Base-by-base conservation (phyloP, 2,797 vertebrate species). In the Sebastes vulpes region DNA sequence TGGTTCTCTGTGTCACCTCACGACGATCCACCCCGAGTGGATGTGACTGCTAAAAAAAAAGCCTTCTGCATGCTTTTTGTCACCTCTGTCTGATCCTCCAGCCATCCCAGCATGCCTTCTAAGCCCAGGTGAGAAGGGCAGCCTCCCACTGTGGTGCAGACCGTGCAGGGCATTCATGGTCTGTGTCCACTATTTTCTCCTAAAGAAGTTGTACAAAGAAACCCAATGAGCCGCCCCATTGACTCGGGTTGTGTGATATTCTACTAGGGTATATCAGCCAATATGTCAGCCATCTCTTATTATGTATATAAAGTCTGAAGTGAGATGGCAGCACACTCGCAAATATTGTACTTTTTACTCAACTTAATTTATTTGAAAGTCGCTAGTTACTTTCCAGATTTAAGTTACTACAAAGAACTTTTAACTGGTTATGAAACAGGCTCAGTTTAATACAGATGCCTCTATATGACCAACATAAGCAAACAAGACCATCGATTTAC, bases 21-120 rank as follows among this genome's bases (percentile, higher is more conserved):
- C 65, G 10, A 68, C 58, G 10, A 2, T 75, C 87, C 54, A 77
- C 72, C 32, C 21, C 16, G 26, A 87, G 79, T 67, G 26, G 79
- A 89, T 79, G 77, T 81, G 90, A 89, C 87, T 79, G 64, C 77
- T 52, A 48, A 71, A 38, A 9, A 68, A 88, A 83, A 63, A 75
- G 29, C 23, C 70, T 20, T 48, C 31, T 71, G 72, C 58, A 7
- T 75, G 74, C 69, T 83, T 91, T 89, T 82, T 61, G 60, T 86
- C 81, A 81, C 87, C 75, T 78, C 28, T 57, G 75, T 88, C 76
- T 73, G 74, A 83, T 85, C 61, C 66, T 66, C 71, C 70, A 75
- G 64, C 61, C 57, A 59, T 65, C 64, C 38, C 46, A 54, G 23
- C 28, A 14, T 20, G 53, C 48, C 14, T 64, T 64, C 60, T 72